A percentile compares a stretch with the other conserved stretches of the same genome.
Evolutionary conservation across 2,797 vertebrate species (phyloP).

Genomic region (Chloroceryle inda): DNA sequence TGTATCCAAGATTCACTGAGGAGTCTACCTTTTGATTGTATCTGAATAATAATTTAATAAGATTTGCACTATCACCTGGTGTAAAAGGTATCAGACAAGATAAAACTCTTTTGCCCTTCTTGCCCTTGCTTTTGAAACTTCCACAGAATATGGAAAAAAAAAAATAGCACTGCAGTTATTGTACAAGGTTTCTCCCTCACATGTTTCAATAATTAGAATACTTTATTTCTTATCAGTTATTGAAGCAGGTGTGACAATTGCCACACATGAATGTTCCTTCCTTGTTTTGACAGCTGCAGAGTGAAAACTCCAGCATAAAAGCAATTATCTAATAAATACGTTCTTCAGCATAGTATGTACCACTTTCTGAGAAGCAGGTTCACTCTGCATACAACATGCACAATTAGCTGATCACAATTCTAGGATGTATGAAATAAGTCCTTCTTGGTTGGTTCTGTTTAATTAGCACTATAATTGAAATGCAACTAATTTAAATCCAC

Average conservation of each 20-base stretch:
- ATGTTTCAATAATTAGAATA: neutral
- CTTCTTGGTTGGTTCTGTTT: neutral
- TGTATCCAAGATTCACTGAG: neutral
- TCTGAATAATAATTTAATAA: neutral
- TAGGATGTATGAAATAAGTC: neutral
- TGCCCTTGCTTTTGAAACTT: neutral
- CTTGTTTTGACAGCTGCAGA: neutral
- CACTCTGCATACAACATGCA: neutral
- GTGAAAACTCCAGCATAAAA: neutral
- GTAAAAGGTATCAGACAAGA: neutral
- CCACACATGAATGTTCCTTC: neutral
- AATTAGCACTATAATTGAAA: constrained; percentile 9
- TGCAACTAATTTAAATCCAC: neutral
- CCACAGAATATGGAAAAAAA: neutral
- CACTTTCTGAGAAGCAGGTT: neutral
- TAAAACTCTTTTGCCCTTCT: neutral
- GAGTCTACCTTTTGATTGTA: neutral
- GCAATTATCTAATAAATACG: neutral
- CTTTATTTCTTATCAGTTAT: neutral
- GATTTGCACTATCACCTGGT: neutral
- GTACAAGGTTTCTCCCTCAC: neutral
- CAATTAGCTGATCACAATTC: neutral
- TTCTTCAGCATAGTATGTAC: neutral
- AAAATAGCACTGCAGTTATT: neutral
- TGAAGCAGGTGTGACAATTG: neutral